A percentile compares a stretch with the other conserved stretches of the same genome.
Conservation (phyloP, 2,797 vertebrate genomes). For the Chelon auratus region DNA sequence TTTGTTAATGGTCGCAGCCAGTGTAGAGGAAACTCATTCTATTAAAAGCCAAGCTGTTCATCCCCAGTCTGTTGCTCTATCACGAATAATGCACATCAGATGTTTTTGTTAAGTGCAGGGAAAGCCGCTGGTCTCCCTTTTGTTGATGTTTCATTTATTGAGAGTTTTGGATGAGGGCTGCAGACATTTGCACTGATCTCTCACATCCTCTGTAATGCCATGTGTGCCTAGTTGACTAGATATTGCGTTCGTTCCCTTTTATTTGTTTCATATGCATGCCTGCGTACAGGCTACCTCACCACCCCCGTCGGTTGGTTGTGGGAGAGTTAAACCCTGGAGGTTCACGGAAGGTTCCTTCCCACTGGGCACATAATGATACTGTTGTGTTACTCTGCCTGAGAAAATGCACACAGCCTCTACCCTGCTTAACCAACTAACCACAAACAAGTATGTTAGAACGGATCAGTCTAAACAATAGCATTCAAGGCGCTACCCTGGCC, state of each 20-base stretch:
- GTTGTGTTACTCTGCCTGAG: conserved; percentile 82
- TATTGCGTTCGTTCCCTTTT: conserved; percentile 76
- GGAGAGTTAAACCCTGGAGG: conserved; percentile 77
- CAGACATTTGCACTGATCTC: conserved; percentile 80
- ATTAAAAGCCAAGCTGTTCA: conserved; percentile 68
- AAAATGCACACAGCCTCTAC: conserved; percentile 77
- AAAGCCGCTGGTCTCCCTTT: conserved; percentile 78
- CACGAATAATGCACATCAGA: conserved; percentile 84
- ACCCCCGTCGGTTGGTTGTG: conserved; percentile 69
- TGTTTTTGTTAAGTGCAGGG: conserved; percentile 83
- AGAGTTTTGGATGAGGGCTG: conserved; percentile 78
- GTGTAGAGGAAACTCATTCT: conserved; percentile 66
- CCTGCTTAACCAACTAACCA: conserved; percentile 78
- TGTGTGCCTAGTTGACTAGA: conserved; percentile 79
- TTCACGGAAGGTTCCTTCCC: conserved; percentile 80
- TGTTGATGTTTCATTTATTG: conserved; percentile 87
- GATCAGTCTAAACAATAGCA: conserved; percentile 73
- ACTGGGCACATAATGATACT: conserved; percentile 84
- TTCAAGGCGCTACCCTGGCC: conserved; percentile 58
- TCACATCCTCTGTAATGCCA: conserved; percentile 82
- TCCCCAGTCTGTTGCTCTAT: conserved; percentile 75
- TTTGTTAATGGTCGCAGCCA: conserved; percentile 65
- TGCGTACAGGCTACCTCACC: conserved; percentile 56
- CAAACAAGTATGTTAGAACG: conserved; percentile 74
- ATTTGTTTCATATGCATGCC: conserved; percentile 82